Base-by-base conservation (phyloP, 2,113 vertebrate genomes). In the Lasiurus cinereus region DNA sequence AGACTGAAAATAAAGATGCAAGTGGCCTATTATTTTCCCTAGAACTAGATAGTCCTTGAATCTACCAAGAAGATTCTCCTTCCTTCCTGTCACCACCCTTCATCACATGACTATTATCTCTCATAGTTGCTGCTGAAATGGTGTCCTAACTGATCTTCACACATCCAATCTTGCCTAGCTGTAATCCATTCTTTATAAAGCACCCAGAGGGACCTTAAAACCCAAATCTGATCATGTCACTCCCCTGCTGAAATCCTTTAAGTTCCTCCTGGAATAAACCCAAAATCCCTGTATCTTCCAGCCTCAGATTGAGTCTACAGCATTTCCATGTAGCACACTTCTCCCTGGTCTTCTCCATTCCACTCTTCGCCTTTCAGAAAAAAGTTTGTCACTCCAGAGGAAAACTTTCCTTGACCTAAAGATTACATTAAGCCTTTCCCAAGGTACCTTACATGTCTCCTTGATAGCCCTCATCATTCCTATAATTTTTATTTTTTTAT, bases 221-320 rank as follows among this genome's bases (percentile, higher is more conserved):
- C 69, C 84, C 56, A 83, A 76, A 87, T 84, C 22, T 82, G 74
- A 78, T 56, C 19, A 83, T 72, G 14, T 29, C 19, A 72, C 7
- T 83, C 6, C 90, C 10, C 39, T 70, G 22, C 22, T 82, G 39
- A 92, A 83, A 93, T 84, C 52, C 50, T 87, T 86, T 80, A 22
- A 93, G 31, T 36, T 96, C 27, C 18, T 64, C 62, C 48, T 64
- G 6, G 43, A 50, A 79, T 91, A 82, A 82, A 43, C 16, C 33
- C 18, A 13, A 76, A 93, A 50, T 52, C 33, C 6, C 11, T 64
- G 3, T 2, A 27, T 70, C 50, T 78, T 66, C 43, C 27, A 69
- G 24, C 59, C 27, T 56, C 10, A 2, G n/a, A 64, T 11, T 50
- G 67, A 95, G 10, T 48, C 33, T 56, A 66, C 16, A 31, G 12